Conservation (phyloP, 2,113 vertebrate genomes). For the Henicopernis longicauda region DNA sequence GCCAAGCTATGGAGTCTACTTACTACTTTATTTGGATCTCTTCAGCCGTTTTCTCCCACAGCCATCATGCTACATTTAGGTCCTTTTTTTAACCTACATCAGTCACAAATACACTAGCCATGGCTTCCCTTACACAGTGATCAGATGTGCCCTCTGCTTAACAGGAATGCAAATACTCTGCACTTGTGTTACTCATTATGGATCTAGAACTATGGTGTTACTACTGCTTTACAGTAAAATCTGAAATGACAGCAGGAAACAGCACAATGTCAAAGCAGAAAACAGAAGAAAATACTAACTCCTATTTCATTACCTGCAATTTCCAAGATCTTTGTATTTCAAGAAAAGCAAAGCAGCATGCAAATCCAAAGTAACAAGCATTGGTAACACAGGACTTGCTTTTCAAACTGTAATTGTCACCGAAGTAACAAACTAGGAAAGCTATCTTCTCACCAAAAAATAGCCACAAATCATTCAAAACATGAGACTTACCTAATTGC, state of each 20-base stretch:
- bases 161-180: neutral
- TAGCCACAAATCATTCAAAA: neutral
- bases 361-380: neutral
- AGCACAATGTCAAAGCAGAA: neutral
- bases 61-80: neutral
- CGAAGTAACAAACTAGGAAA: neutral
- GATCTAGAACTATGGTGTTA: neutral
- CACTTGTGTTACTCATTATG: neutral
- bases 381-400: neutral
- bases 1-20: neutral
- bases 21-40: neutral
- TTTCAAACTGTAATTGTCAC: neutral
- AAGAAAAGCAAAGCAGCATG: neutral
- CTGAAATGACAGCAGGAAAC: neutral
- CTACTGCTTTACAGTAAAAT: neutral
- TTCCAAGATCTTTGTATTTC: neutral
- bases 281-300: neutral
- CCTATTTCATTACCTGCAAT: neutral
- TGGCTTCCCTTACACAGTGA: neutral
- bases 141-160: neutral
- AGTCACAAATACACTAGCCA: neutral
- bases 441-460: neutral
- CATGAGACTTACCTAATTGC: constrained; percentile 28
- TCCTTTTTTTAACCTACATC: neutral
- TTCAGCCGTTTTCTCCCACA: neutral